phyloP scores from a whole-genome alignment of 2,113 vertebrate genomes.

The Halcyon senegalensis region DNA sequence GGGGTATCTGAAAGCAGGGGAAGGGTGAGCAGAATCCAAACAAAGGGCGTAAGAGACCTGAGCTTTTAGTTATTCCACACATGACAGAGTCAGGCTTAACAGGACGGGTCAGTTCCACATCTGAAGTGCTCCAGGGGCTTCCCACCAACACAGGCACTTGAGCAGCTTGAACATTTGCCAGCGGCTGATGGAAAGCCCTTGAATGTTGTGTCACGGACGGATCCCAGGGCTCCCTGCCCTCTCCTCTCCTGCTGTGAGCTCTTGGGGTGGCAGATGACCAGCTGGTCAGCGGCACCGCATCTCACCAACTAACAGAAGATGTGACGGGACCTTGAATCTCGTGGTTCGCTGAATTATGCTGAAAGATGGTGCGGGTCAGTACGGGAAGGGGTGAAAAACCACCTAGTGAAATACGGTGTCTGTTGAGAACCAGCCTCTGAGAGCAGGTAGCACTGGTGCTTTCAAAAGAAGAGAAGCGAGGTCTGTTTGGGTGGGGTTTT shows the following conservation, averaged over 20 bases:
- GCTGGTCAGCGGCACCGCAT: not conserved
- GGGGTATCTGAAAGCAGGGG: not conserved
- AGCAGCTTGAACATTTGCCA: not conserved
- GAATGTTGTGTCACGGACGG: not conserved
- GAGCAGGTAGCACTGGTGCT: not conserved
- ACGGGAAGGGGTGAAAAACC: not conserved
- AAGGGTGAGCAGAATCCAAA: not conserved
- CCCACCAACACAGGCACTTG: not conserved
- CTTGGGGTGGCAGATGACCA: not conserved
- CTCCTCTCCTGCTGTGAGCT: not conserved
- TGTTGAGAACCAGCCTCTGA: not conserved
- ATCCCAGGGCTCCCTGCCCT: not conserved
- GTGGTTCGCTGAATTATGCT: not conserved
- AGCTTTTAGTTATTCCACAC: not conserved
- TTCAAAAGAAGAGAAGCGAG: not conserved
- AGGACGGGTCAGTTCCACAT: not conserved
- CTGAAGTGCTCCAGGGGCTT: not conserved
- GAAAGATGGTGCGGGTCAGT: not conserved
- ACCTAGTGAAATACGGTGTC: not conserved
- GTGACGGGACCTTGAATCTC: not conserved
- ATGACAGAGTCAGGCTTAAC: not conserved
- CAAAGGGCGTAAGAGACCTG: not conserved
- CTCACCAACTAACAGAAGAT: accelerated
- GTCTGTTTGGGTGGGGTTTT: not conserved
- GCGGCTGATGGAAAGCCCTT: not conserved